Evolutionary conservation across 2,797 vertebrate genomes (phyloP), one percentile per base, ranked within the genome.

Genomic region (Thaleichthys pacificus): DNA sequence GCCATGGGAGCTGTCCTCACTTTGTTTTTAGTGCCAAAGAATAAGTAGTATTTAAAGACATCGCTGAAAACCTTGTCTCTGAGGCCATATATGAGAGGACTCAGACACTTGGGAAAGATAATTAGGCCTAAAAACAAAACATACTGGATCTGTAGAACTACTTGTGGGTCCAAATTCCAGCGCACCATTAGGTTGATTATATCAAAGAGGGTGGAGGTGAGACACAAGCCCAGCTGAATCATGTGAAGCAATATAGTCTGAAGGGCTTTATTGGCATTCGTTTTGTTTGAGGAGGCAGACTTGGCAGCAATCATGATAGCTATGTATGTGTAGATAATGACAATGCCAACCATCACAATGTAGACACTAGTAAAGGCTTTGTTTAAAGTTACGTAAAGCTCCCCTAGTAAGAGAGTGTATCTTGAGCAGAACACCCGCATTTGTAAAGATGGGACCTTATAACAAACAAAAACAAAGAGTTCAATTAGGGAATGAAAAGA

Each of bases 261-360:
- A 54, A 76, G 32, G 47, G 76, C 79, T 35, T 72, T 69, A 4
- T 28, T 51, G 2, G 70, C 73, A 6, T 68, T 75, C 3, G 70
- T 7, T 19, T 17, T 56, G 38, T 78, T 68, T 42, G 73, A 51
- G 32, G 65, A 75, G 22, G 71, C 71, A 0, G 69, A 70, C 1
- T 68, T 61, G 0, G 74, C 80, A 61, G 76, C 73, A 12, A 51
- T 8, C 47, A 79, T 42, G 66, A 82, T 79, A 49, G 80, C 71
- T 54, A 82, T 73, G 35, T 82, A 82, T 0, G 77, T 82, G 66
- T 51, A 82, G 2, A 82, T 61, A 14, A 82, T 30, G 62, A 79
- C 15, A 0, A 57, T 9, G 0, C 65, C 32, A 12, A 77, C 77
- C 1, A 3, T 4, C 32, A 74, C 22, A 28, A 79, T 70, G 21